Percentiles rank a stretch among this genome's conserved stretches.
Conservation (phyloP, 1,140 invertebrate species). For the Drusus annulatus region DNA sequence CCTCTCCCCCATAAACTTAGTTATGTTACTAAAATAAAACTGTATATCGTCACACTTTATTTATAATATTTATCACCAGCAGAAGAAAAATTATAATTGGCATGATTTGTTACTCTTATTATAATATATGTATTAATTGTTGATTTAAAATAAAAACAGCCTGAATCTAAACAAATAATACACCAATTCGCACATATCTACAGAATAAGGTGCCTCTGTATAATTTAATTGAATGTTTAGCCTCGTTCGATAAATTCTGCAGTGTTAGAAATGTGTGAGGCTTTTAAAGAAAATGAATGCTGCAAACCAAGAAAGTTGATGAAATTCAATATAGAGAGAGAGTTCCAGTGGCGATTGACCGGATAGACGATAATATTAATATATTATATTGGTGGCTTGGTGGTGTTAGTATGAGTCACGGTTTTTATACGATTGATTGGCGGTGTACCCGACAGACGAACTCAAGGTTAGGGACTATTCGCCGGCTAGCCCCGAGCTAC, state of each 20-base stretch:
- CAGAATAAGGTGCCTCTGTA: too few relatives aligned
- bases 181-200: too few relatives aligned
- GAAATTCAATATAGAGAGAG: slow-evolving; percentile 3
- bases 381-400: neutral
- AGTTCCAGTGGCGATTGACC: neutral
- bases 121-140: too few relatives aligned
- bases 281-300: neutral
- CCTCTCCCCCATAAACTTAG: too few relatives aligned
- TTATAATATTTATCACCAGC: too few relatives aligned
- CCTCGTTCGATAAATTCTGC: neutral
- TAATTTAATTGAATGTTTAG: neutral
- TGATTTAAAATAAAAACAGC: too few relatives aligned
- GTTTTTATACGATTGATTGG: slow-evolving; percentile 20
- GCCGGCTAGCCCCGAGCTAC: too few relatives aligned
- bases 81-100: too few relatives aligned
- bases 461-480: neutral
- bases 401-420: slow-evolving; percentile 9
- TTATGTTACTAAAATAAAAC: too few relatives aligned
- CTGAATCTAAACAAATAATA: too few relatives aligned
- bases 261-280: neutral
- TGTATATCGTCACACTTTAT: too few relatives aligned
- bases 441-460: neutral
- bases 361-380: neutral
- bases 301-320: slow-evolving; percentile 15
- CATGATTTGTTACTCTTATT: too few relatives aligned